Base-by-base conservation (phyloP, 2,888 invertebrate genomes). In the Nomada lathburiana region DNA sequence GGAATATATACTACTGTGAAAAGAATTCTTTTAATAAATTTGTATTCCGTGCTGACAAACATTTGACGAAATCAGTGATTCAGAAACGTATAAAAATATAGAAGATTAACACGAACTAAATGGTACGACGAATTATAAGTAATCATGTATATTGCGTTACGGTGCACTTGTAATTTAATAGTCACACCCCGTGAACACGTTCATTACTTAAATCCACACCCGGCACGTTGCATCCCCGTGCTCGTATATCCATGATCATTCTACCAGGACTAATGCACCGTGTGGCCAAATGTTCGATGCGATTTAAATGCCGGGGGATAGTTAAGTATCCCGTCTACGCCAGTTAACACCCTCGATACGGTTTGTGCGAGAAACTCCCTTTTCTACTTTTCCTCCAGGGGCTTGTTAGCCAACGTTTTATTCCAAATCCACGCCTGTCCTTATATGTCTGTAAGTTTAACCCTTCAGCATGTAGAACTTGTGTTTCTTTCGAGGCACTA, bases 211-310 rank as follows among this genome's bases (percentile, higher is more conserved):
- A 89, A 85, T 88, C 87, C 80, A 84, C 89, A 89, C 83, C 85
- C 83, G 86, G 77, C 57, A 77, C 80, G 72, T n/a, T 20, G 76
- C 84, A 79, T 84, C 86, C 85, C 85, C 84, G 62, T 68, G 86
- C 52, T 85, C 76, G 71, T 77, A 85, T 82, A 86, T 86, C 83
- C 87, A 86, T 90, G 91, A 92, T 90, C 91, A 89, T 86, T 90
- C 90, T 92, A 90, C 89, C 92, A 92, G 89, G 91, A 89, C 92
- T 92, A 92, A 92, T 92, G 92, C 89, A 88, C 87, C 88, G 87
- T 90, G 86, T 78, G 89, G 89, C 92, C 92, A 92, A 92, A 92
- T 92, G 92, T 92, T 92, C 92, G 83, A 88, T 84, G 87, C 86
- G 90, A 92, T 92, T 92, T 91, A 90, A 92, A 92, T 91, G 91